A percentile compares a stretch with the other conserved stretches of the same genome.
These are phyloP conservation scores for Platanista minor DNA, from an alignment of 2,113 vertebrate species.

Conservation along the genomic window DNA sequence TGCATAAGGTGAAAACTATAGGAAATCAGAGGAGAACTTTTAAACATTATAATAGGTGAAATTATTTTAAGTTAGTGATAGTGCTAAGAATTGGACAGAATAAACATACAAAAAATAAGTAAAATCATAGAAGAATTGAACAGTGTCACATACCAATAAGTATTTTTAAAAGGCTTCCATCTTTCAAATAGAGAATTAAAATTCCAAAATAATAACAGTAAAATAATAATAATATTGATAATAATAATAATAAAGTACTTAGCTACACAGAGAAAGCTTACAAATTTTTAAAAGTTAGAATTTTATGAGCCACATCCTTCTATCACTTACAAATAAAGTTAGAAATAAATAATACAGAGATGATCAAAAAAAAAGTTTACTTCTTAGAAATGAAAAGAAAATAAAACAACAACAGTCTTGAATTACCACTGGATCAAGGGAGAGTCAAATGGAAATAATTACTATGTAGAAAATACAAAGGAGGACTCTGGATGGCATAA, in stretches of 20 bases:
- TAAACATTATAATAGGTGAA: neutral
- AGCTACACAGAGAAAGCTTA: neutral
- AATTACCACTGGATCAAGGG: neutral
- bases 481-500: neutral
- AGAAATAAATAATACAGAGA: neutral
- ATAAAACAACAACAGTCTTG: neutral
- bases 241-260: neutral
- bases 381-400: neutral
- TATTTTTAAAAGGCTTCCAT: neutral
- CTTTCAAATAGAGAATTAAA: neutral
- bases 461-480: neutral
- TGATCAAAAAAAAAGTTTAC: neutral
- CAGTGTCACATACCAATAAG: neutral
- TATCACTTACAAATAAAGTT: neutral
- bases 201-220: neutral
- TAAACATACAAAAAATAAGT: neutral
- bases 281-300: neutral
- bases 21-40: neutral
- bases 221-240: neutral
- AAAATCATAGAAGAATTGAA: neutral
- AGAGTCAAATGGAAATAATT: neutral
- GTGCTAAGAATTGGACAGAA: neutral
- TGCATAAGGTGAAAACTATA: neutral
- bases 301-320: neutral
- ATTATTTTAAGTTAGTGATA: neutral